These are phyloP conservation scores for Pedionomus torquatus DNA, from an alignment of 2,113 vertebrate genomes.

Conservation along the genomic window DNA sequence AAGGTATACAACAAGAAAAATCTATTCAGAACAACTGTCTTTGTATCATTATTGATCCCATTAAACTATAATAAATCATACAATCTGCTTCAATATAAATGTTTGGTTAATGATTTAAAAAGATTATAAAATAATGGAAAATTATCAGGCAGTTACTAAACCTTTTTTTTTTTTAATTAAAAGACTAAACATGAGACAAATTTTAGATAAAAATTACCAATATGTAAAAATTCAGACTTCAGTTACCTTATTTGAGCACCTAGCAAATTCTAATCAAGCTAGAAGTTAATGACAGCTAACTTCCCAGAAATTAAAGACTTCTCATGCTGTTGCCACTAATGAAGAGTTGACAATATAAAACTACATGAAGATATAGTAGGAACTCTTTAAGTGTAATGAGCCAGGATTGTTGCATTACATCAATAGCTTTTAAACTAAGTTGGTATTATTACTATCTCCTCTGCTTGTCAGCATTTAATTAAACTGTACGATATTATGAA, in stretches of 20 bases:
- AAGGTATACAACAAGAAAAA: background rate
- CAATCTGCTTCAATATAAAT: background rate
- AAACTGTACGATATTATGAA: background rate
- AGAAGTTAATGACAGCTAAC: constrained; percentile 34
- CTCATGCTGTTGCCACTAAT: constrained; percentile 20
- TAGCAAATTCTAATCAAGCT: constrained; percentile 33
- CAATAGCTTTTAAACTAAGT: background rate
- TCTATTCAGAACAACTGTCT: background rate
- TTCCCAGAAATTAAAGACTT: constrained; percentile 33
- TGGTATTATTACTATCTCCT: background rate
- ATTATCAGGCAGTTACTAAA: background rate
- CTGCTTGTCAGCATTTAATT: background rate
- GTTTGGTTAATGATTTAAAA: constrained; percentile 28
- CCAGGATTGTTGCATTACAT: background rate
- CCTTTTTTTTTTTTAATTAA: background rate
- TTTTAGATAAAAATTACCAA: constrained; percentile 6
- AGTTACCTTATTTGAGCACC: constrained; percentile 8
- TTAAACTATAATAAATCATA: background rate
- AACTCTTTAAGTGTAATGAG: background rate
- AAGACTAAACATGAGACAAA: background rate
- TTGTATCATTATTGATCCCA: background rate
- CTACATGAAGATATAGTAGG: background rate
- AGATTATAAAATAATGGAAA: background rate
- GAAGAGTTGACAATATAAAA: constrained; percentile 15
- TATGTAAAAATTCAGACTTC: constrained; percentile 18